phyloP scores from a whole-genome alignment of 2,888 invertebrate genomes.

The Lasioglossum lativentre region DNA sequence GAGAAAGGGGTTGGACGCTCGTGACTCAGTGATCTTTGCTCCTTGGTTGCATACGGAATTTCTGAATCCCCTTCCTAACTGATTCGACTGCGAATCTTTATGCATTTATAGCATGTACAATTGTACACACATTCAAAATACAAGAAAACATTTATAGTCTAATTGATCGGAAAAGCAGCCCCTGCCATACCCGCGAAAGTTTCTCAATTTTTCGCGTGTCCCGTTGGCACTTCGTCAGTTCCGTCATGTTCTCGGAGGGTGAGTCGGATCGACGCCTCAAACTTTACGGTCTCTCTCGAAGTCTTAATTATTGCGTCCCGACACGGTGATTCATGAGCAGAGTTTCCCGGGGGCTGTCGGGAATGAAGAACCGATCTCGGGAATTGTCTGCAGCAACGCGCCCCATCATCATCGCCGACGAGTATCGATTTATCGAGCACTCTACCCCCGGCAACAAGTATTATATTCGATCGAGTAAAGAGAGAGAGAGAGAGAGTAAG shows the following conservation, averaged over 20 bases:
- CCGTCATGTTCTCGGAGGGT: background rate
- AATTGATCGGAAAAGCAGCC: background rate
- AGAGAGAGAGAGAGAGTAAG: background rate
- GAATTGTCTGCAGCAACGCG: conserved; percentile 52
- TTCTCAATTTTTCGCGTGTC: background rate
- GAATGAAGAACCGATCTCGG: background rate
- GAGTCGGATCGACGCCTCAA: background rate
- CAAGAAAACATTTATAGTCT: too few species aligned
- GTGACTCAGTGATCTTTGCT: background rate
- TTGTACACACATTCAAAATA: too few species aligned
- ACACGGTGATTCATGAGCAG: background rate
- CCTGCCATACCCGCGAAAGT: background rate
- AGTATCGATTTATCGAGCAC: conserved; percentile 65
- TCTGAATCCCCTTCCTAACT: background rate
- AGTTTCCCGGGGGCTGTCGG: background rate
- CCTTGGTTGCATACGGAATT: background rate
- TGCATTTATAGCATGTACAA: too few species aligned
- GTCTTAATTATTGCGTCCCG: conserved; percentile 1
- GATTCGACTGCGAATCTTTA: background rate
- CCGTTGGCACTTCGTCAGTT: background rate
- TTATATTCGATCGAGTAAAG: conserved; percentile 1
- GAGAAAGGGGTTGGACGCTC: background rate
- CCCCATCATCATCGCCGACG: conserved; percentile 29
- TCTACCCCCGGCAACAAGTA: conserved; percentile 18
- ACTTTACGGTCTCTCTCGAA: background rate